Evolutionary conservation across 2,797 vertebrate species (phyloP), one percentile per base, ranked within the genome.

Genomic region (Eulemur mongoz): DNA sequence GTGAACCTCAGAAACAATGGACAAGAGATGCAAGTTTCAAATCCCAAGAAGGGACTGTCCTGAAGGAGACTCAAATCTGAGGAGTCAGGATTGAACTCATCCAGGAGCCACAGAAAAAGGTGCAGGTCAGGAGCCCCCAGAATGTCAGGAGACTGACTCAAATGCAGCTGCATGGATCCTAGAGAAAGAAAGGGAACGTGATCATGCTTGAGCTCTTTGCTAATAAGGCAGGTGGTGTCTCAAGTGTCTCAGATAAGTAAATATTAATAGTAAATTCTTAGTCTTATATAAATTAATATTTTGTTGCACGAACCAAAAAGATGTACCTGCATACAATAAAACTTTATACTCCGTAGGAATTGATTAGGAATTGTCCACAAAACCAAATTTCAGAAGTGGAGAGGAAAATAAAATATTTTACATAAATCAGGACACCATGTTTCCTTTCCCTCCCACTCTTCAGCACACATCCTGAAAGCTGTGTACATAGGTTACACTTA

Each of bases 1-100:
- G 0, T 81, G 30, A 38, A 20, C 8, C 2, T 4, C 5, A 1
- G 1, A 0, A 43, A 6, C 0, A 9, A 35, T 15, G 0, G 15
- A 63, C 23, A 13, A 54, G 25, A 65, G 1, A 40, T 10, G 30
- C 14, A 17, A 43, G 54, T 80, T 40, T 43, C 12, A 67, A 45
- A 27, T 43, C 52, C 38, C 18, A 22, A 70, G 7, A 17, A 3
- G 32, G 6, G 13, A 1, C 7, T 63, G 6, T 79, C 7, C 10
- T 35, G 69, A 83, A 43, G 43, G 35, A 32, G 10, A 7, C 8
- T 63, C 48, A 48, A 14, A 30, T 20, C 45, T 10, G 7, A 67
- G 14, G 15, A 72, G 52, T 22, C 10, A 63, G 5, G 22, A 52
- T n/a, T 20, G 5, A 57, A 65, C 1, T 17, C 25, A 38, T 8